Evolutionary conservation across 2,888 invertebrate genomes (phyloP), one percentile per base, ranked within the genome.

Genomic region (Melipona beecheii): DNA sequence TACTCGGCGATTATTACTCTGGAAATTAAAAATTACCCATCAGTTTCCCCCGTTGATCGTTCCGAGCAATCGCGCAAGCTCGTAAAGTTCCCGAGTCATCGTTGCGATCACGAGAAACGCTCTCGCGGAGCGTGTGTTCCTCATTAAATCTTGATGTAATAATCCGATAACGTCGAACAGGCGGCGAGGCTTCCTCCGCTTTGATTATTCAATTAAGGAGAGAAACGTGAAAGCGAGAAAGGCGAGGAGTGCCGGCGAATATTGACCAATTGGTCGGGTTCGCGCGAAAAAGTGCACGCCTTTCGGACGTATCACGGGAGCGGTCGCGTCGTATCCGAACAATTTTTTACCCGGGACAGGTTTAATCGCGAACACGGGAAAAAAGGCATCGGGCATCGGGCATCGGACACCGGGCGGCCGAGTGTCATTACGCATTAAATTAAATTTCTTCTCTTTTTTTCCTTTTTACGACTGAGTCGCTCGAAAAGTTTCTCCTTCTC

Each of bases 371-470:
- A 64, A 64, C 31, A 27, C 24, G 21, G 31, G 58, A 75, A 75
- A 86, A 52, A 64, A 36, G 54, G 9, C 4, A 19, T 5, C 31
- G 31, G 31, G n/a, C n/a, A n/a, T n/a, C n/a, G n/a, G 31, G 31
- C 4, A 31, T 4, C 31, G 4, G 31, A 31, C 27, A 65, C 19
- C 69, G 64, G 74, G n/a, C 82, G 81, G 76, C 73, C 19, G 64
- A 72, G 83, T 86, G 87, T 86, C 83, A 81, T 83, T 88, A 85
- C 80, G 86, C 83, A 77, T 87, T 87, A 86, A 87, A 88, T 86
- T 81, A 87, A 88, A 85, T 86, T 78, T 17, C 19, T 52, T 19
- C 19, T 19, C 17, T 17, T 4, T 21, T 19, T 21, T 52, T 5
- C 19, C 19, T 27, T 24, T 27, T 60, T 60, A 17, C 60, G 56